These are phyloP conservation scores for Phasia obesa DNA, from an alignment of 2,888 invertebrate genomes.

Conservation along the genomic window DNA sequence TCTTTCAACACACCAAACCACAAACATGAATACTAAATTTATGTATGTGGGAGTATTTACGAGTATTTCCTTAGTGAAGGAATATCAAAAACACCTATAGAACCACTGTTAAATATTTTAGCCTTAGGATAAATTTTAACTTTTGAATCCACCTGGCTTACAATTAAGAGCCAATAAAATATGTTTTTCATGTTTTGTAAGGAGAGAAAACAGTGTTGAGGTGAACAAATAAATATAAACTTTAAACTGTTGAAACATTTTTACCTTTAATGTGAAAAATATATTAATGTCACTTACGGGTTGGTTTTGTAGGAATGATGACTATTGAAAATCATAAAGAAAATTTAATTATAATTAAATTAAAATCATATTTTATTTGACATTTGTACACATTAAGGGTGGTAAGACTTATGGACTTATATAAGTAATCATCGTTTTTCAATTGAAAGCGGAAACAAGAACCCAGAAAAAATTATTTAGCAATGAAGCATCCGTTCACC, in stretches of 20 bases:
- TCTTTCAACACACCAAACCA: neutral
- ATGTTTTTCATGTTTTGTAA: neutral
- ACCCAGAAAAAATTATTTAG: too few species aligned
- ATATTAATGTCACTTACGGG: too few species aligned
- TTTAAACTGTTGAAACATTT: neutral
- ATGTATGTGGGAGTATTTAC: neutral
- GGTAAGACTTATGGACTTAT: too few species aligned
- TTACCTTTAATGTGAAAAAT: too few species aligned
- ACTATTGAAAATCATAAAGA: too few species aligned
- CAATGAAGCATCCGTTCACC: too few species aligned
- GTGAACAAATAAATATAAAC: neutral
- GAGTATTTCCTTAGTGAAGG: constrained; percentile 7
- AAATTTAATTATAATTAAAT: too few species aligned
- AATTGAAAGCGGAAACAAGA: too few species aligned
- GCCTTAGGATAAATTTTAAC: neutral
- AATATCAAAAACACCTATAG: neutral
- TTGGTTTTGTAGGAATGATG: too few species aligned
- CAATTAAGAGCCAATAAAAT: constrained; percentile 6
- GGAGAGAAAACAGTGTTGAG: neutral
- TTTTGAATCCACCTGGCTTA: neutral
- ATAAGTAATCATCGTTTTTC: too few species aligned
- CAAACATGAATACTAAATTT: neutral
- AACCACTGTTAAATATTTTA: constrained; percentile 12
- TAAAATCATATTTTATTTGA: too few species aligned
- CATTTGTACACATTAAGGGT: too few species aligned